A percentile compares a stretch with the other conserved stretches of the same genome.
phyloP scores from a whole-genome alignment of 2,113 vertebrate species.

The Nycticorax nycticorax region DNA sequence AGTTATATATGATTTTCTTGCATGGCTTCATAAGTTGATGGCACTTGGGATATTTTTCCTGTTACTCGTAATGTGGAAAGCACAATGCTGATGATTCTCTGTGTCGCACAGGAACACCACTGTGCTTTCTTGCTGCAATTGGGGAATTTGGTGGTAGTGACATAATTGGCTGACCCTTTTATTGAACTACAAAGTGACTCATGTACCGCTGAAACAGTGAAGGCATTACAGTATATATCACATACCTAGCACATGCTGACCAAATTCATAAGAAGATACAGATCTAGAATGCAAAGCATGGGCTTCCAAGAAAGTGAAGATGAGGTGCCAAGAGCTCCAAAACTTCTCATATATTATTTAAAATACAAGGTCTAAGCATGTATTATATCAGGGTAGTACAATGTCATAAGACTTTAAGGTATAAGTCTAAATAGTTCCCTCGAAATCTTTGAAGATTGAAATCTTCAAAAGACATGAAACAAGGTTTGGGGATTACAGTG shows the following conservation, averaged over 20 bases:
- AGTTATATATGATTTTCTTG: neutral
- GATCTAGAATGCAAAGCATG: neutral
- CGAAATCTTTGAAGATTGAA: neutral
- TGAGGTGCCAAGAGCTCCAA: neutral
- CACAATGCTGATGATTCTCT: too few relatives aligned
- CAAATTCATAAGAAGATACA: neutral
- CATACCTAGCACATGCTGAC: fast-evolving
- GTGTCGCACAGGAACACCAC: neutral
- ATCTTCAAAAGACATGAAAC: neutral
- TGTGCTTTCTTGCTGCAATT: neutral
- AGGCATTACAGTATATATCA: neutral
- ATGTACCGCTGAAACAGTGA: neutral
- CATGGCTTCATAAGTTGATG: neutral
- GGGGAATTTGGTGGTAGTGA: neutral
- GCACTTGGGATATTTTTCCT: neutral
- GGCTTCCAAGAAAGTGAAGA: neutral
- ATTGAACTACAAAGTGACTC: neutral
- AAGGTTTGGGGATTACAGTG: neutral
- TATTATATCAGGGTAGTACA: neutral
- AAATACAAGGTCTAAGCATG: fast-evolving
- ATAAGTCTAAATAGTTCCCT: neutral
- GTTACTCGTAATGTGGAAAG: neutral
- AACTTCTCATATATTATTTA: neutral
- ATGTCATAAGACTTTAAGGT: neutral
- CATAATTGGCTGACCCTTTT: neutral